These are phyloP conservation scores for Leptinotarsa peninsularis DNA, from an alignment of 2,888 invertebrate genomes.

Conservation along the genomic window DNA sequence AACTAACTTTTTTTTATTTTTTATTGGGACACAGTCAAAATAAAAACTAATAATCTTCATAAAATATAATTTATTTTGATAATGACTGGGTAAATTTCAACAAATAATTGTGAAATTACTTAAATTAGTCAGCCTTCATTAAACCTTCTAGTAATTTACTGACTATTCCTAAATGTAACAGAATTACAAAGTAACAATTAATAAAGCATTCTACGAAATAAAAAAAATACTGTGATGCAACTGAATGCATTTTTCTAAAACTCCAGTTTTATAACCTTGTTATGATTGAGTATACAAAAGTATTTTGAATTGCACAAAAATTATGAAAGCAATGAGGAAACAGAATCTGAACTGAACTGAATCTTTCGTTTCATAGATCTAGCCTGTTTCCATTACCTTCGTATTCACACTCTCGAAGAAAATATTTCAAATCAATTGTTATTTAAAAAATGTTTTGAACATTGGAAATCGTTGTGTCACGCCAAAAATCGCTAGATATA, in stretches of 20 bases:
- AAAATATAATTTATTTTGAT: slow-evolving; percentile 15
- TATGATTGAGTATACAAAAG: not conserved
- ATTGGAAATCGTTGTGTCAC: too few species aligned
- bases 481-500: too few species aligned
- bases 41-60: not conserved
- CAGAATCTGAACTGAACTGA: not conserved
- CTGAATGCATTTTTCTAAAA: not conserved
- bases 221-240: slow-evolving; percentile 11
- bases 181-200: slow-evolving; percentile 2
- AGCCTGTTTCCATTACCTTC: too few species aligned
- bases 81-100: slow-evolving; percentile 15
- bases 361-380: too few species aligned
- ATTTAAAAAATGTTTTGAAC: too few species aligned
- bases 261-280: not conserved
- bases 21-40: not conserved
- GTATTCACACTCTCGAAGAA: too few species aligned
- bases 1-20: not conserved
- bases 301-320: not conserved
- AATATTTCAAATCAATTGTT: too few species aligned
- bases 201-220: not conserved
- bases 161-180: slow-evolving; percentile 6
- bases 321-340: not conserved
- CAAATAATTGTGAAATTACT: not conserved
- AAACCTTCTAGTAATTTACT: not conserved
- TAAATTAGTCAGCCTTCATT: slow-evolving; percentile 11